Evolutionary conservation across 2,888 invertebrate species (phyloP).

Genomic region (Caenorhabditis zanzibari): DNA sequence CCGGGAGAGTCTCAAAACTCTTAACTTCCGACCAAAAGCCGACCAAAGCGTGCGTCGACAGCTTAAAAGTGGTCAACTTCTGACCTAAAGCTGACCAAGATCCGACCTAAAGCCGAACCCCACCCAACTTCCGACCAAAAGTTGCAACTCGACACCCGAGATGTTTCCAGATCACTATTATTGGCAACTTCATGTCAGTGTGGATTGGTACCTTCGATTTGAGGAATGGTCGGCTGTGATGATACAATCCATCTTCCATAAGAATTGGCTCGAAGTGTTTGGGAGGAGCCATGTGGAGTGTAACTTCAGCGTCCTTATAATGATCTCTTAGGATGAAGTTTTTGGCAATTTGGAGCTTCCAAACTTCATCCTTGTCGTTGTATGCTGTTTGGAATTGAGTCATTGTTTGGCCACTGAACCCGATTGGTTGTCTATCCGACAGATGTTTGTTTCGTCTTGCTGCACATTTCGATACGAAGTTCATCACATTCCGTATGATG

Average conservation of each 20-base stretch:
- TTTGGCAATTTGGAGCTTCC: neutral
- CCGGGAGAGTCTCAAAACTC: no score
- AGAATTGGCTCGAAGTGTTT: neutral
- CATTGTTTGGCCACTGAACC: neutral
- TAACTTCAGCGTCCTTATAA: neutral
- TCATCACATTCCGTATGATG: neutral
- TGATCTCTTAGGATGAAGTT: slow-evolving; percentile 5
- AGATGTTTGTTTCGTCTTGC: neutral
- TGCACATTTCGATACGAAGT: neutral
- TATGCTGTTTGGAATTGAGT: neutral
- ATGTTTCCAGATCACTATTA: slow-evolving; percentile 79
- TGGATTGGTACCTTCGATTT: neutral
- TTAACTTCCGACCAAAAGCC: no score
- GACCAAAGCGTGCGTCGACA: no score
- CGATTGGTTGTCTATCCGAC: neutral
- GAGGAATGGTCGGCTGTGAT: neutral
- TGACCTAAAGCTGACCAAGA: no score
- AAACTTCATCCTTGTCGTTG: neutral
- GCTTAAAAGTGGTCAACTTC: no score
- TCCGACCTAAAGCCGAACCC: no score
- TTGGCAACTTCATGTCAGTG: slow-evolving; percentile 51
- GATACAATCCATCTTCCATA: slow-evolving; percentile 3
- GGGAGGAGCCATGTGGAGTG: neutral
- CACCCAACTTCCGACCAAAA: no score
- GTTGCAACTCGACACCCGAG: no score